Percentiles rank a stretch among this genome's conserved stretches.
phyloP scores from a whole-genome alignment of 2,797 vertebrate species.

The Pogonophryne albipinna region DNA sequence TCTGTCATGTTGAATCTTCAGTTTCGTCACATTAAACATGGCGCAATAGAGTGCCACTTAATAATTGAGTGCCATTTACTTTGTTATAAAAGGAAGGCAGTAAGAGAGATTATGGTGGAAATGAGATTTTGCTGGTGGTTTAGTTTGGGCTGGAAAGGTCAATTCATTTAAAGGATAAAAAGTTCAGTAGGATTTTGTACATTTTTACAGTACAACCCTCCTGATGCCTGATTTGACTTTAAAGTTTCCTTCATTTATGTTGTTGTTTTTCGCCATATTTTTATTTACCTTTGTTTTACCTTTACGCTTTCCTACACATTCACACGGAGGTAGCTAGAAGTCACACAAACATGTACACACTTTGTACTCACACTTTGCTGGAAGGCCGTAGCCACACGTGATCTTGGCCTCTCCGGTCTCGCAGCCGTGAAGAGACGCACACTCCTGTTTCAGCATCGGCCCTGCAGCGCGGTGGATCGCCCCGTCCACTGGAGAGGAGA shows the following conservation, averaged over 20 bases:
- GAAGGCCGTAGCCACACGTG: slow-evolving; percentile 91
- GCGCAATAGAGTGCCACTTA: slow-evolving; percentile 49
- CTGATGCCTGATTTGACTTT: neutral
- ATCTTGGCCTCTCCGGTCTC: slow-evolving; percentile 92
- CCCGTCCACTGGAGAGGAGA: slow-evolving; percentile 88
- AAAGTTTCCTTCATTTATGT: neutral
- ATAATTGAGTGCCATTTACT: slow-evolving; percentile 69
- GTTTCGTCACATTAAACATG: slow-evolving; percentile 49
- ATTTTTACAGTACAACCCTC: neutral
- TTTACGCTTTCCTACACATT: slow-evolving; percentile 40
- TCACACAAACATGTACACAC: slow-evolving; percentile 37
- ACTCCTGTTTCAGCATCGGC: slow-evolving; percentile 88
- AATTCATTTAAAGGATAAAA: slow-evolving; percentile 6
- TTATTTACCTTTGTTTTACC: neutral
- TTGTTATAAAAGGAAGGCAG: slow-evolving; percentile 57
- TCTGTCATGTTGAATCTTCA: slow-evolving; percentile 50
- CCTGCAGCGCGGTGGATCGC: slow-evolving; percentile 91
- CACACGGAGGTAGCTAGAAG: slow-evolving; percentile 32
- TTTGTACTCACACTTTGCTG: slow-evolving; percentile 89
- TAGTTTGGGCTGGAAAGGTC: slow-evolving; percentile 5
- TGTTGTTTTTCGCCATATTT: neutral
- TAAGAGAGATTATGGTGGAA: slow-evolving; percentile 44
- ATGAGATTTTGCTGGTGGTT: slow-evolving; percentile 6
- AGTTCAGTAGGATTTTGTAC: neutral
- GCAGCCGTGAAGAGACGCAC: slow-evolving; percentile 88